A percentile compares a stretch with the other conserved stretches of the same genome.
Conservation (phyloP, 2,888 invertebrate genomes). For the Diloba caeruleocephala region DNA sequence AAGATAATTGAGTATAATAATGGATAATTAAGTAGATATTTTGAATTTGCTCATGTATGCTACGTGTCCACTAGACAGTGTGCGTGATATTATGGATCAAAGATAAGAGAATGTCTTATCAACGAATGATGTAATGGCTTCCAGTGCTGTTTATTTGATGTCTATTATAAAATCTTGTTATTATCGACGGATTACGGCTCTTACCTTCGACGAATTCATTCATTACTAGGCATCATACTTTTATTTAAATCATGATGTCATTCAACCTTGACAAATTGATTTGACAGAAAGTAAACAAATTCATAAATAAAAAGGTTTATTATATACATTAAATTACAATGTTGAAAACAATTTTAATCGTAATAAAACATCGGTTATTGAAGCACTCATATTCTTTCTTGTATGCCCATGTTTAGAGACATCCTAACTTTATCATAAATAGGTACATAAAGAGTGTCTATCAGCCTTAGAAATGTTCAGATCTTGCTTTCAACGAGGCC, state of each 20-base stretch:
- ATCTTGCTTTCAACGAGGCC: conserved; percentile 77
- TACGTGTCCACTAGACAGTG: conserved; percentile 8
- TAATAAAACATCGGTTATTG: conserved; percentile 84
- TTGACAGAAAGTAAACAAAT: conserved; percentile 52
- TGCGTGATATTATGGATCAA: conserved; percentile 22
- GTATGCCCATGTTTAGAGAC: conserved; percentile 68
- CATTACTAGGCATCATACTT: conserved; percentile 12
- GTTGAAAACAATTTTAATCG: conserved; percentile 78
- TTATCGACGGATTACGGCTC: conserved; percentile 13
- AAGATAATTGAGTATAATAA: conserved; percentile 31
- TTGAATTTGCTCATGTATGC: conserved; percentile 2
- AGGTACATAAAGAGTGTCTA: conserved; percentile 75
- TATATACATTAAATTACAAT: conserved; percentile 88
- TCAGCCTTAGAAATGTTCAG: conserved; percentile 83
- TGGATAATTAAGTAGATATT: conserved; percentile 8
- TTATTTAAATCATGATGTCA: conserved; percentile 24
- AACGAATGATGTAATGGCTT: conserved; percentile 34
- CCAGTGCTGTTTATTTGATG: conserved; percentile 19
- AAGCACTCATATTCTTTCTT: conserved; percentile 77
- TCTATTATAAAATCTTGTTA: conserved; percentile 28
- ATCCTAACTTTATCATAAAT: conserved; percentile 70
- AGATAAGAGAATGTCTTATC: conserved; percentile 37
- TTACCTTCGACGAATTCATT: conserved; percentile 36
- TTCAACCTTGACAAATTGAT: conserved; percentile 8
- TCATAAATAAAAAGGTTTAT: conserved; percentile 87